These are phyloP conservation scores for Lasaia peninsularis DNA, from an alignment of 1,140 invertebrate species.

Conservation along the genomic window DNA sequence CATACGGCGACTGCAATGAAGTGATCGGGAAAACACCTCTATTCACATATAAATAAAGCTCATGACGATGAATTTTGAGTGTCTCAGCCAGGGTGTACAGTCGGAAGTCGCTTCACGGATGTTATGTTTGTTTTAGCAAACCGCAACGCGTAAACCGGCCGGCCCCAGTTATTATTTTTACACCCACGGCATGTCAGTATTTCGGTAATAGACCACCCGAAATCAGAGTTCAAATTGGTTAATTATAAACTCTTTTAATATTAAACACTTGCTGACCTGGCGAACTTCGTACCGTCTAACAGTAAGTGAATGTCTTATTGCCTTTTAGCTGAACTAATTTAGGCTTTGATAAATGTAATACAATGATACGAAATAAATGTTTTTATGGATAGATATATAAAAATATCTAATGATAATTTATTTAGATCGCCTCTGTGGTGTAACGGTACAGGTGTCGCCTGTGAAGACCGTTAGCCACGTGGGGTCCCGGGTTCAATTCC, in stretches of 20 bases:
- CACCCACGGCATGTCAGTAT: slow-evolving; percentile 26
- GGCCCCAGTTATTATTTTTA: slow-evolving; percentile 54
- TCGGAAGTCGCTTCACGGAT: slow-evolving; percentile 57
- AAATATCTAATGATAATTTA: no score
- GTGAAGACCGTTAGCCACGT: no score
- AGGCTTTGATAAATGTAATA: no score
- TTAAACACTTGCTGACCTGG: no score
- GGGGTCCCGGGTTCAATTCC: no score
- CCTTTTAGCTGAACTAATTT: no score
- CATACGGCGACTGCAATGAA: neutral
- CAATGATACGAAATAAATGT: no score
- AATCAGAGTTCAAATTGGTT: slow-evolving; percentile 9
- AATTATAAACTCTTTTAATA: neutral
- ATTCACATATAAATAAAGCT: neutral
- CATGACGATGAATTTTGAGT: neutral
- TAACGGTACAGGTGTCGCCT: no score
- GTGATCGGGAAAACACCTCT: neutral
- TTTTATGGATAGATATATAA: no score
- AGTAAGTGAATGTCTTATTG: no score
- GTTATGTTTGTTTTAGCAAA: slow-evolving; percentile 58
- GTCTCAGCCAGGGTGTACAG: slow-evolving; percentile 9
- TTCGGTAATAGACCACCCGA: slow-evolving; percentile 54
- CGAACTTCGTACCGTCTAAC: no score
- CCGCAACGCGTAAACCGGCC: slow-evolving; percentile 40
- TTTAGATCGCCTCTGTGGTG: no score